A percentile compares a stretch with the other conserved stretches of the same genome.
phyloP scores from a whole-genome alignment of 2,113 vertebrate genomes.

The Prinia subflava region DNA sequence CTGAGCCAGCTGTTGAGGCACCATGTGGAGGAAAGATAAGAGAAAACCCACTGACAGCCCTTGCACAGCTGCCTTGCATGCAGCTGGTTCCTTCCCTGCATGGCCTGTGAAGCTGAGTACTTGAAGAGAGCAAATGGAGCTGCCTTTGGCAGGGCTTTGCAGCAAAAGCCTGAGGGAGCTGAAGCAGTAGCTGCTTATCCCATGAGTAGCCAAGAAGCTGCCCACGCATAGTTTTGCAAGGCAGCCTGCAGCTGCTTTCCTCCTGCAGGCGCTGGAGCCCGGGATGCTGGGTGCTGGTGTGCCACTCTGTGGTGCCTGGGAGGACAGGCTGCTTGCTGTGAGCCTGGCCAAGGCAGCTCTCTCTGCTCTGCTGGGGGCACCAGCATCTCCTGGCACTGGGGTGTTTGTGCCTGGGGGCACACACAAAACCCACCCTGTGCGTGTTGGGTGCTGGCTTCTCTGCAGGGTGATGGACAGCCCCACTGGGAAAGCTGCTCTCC shows the following conservation, averaged over 20 bases:
- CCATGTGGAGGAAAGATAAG: neutral
- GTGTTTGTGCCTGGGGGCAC: neutral
- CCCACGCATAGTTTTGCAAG: constrained; percentile 23
- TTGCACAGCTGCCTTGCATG: neutral
- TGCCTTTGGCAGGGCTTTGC: constrained; percentile 23
- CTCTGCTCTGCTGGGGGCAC: neutral
- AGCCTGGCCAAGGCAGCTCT: neutral
- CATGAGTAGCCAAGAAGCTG: constrained; percentile 34
- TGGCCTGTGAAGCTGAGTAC: neutral
- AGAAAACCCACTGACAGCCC: neutral
- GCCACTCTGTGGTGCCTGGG: neutral
- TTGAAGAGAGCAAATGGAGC: neutral
- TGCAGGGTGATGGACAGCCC: neutral
- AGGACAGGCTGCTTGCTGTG: neutral
- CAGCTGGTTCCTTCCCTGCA: neutral
- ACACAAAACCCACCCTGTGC: neutral
- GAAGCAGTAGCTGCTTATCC: constrained; percentile 43
- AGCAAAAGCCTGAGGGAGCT: neutral
- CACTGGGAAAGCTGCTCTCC: neutral
- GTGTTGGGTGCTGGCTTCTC: neutral
- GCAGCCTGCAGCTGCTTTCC: constrained; percentile 26
- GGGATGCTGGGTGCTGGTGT: accelerated
- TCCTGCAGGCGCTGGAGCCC: neutral
- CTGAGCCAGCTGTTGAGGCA: neutral
- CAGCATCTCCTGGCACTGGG: neutral